These are phyloP conservation scores for Suillia variegata DNA, from an alignment of 2,888 invertebrate genomes.

Conservation along the genomic window DNA sequence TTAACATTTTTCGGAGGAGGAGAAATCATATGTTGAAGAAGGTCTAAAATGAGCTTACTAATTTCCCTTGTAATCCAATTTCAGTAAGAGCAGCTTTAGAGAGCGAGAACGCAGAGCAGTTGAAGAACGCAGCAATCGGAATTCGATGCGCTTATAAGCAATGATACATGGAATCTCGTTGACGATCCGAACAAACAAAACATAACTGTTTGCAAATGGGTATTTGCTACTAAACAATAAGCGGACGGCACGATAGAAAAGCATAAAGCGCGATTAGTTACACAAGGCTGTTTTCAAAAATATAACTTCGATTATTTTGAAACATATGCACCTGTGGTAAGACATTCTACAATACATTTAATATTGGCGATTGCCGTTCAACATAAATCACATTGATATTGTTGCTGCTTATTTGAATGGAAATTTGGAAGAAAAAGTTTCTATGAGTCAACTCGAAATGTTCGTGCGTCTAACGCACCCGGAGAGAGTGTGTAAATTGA, in stretches of 20 bases:
- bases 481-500: constrained; percentile 20
- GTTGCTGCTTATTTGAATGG: no score
- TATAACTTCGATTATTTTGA: no score
- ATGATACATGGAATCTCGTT: no score
- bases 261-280: no score
- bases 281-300: no score
- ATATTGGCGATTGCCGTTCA: no score
- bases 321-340: no score
- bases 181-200: constrained; percentile 29
- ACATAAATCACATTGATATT: constrained; percentile 20
- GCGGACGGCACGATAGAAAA: constrained; percentile 36
- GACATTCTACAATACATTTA: no score
- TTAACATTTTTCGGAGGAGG: no score
- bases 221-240: constrained; percentile 27
- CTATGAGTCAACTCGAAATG: constrained; percentile 26
- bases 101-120: constrained; percentile 16
- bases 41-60: neutral
- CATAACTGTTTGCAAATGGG: constrained; percentile 30
- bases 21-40: no score
- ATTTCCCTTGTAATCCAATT: constrained; percentile 19
- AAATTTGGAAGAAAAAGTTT: no score
- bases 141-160: constrained; percentile 33
- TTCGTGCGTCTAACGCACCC: constrained; percentile 19
- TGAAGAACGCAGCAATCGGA: constrained; percentile 32
- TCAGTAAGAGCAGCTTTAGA: constrained; percentile 20